These are phyloP conservation scores for Epinotia brunnichana DNA, from an alignment of 2,888 invertebrate genomes.

Conservation along the genomic window DNA sequence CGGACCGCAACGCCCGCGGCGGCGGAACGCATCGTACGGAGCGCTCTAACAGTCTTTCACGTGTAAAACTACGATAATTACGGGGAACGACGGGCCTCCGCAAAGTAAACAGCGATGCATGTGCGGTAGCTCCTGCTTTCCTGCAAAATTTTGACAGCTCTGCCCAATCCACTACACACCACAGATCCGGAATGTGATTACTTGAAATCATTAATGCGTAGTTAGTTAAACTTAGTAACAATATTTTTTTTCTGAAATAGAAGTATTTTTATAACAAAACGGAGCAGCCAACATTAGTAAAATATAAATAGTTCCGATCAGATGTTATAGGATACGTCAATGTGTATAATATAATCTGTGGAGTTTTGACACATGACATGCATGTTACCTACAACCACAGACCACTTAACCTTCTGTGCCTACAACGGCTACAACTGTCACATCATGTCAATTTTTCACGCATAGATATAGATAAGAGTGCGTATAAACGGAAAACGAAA, in stretches of 20 bases:
- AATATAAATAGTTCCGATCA: background rate
- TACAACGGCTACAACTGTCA: too few species aligned
- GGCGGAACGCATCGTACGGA: slow-evolving; percentile 80
- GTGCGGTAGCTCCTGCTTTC: slow-evolving; percentile 59
- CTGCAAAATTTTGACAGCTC: slow-evolving; percentile 82
- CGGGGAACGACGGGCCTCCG: slow-evolving; percentile 71
- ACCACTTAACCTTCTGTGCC: too few species aligned
- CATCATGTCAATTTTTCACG: too few species aligned
- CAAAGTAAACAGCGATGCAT: slow-evolving; percentile 79
- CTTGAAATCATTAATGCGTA: slow-evolving; percentile 36
- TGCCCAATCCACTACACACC: slow-evolving; percentile 43
- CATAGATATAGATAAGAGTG: too few species aligned
- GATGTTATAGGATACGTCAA: background rate
- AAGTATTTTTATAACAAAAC: background rate
- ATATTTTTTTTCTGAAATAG: background rate
- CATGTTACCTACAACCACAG: too few species aligned
- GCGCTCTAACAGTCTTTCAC: slow-evolving; percentile 56
- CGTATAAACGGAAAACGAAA: too few species aligned
- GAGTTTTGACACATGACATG: too few species aligned
- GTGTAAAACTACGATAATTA: slow-evolving; percentile 64
- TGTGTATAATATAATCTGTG: slow-evolving; percentile 3
- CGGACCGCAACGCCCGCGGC: slow-evolving; percentile 72
- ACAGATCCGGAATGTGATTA: slow-evolving; percentile 38
- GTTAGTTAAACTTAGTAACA: slow-evolving; percentile 15
- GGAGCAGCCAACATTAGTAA: background rate